phyloP scores from a whole-genome alignment of 2,888 invertebrate genomes.

The Bimastos eiseni region DNA sequence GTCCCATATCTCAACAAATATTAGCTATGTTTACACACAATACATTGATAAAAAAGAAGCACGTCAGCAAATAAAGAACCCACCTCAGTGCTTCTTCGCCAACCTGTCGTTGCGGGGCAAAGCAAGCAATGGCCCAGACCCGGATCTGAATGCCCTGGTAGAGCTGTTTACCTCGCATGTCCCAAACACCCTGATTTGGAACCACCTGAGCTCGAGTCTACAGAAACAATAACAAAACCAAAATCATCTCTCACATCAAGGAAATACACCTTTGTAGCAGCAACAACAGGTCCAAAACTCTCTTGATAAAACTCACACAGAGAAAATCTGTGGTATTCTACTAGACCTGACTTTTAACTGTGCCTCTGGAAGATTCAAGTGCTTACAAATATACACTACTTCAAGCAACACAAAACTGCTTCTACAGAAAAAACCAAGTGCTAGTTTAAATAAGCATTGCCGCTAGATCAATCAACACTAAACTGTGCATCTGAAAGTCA shows the following conservation, averaged over 20 bases:
- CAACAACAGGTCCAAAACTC: no score
- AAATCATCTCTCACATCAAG: background rate
- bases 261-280: background rate
- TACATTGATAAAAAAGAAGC: background rate
- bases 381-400: background rate
- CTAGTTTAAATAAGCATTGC: no score
- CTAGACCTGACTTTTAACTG: background rate
- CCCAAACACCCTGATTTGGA: conserved; percentile 99
- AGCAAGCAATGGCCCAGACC: conserved; percentile 99
- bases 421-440: no score
- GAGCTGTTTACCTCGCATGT: conserved; percentile 99
- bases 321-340: no score
- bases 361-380: background rate
- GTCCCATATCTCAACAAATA: no score
- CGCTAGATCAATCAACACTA: no score
- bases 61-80: background rate
- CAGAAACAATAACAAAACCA: background rate
- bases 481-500: no score
- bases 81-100: conserved; percentile 89
- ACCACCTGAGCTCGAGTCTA: conserved; percentile 87
- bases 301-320: background rate
- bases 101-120: conserved; percentile 96
- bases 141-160: conserved; percentile 98
- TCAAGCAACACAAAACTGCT: background rate
- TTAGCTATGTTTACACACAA: no score